Conservation (phyloP, 2,888 invertebrate genomes). For the Tanytarsus gracilentus region DNA sequence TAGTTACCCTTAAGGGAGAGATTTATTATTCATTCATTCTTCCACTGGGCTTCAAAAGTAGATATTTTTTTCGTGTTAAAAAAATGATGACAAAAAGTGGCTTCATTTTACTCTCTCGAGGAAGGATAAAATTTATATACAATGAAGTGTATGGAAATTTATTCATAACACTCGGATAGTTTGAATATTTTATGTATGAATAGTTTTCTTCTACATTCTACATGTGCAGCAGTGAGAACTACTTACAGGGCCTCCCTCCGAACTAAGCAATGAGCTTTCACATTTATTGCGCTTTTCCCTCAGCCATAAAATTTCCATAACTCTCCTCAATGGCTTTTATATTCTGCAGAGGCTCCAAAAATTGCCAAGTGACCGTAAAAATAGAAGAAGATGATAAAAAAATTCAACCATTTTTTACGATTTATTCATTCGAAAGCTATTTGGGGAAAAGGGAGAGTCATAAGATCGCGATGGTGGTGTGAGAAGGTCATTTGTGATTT, state of each 20-base stretch:
- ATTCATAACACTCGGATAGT: conserved; percentile 23
- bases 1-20: conserved; percentile 1
- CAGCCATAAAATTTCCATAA: conserved; percentile 22
- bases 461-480: not conserved
- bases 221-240: too few species aligned
- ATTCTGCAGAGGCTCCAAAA: not conserved
- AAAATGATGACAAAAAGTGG: not conserved
- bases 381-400: not conserved
- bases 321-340: not conserved
- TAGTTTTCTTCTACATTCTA: conserved; percentile 18
- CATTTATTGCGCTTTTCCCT: conserved; percentile 19
- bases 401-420: not conserved
- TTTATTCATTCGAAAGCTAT: conserved; percentile 3
- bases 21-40: conserved; percentile 23
- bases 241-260: not conserved
- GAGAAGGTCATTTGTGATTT: too few species aligned
- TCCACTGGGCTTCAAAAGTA: not conserved
- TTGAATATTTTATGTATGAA: conserved; percentile 10
- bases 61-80: not conserved
- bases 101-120: not conserved
- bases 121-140: not conserved
- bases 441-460: not conserved
- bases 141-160: conserved; percentile 15
- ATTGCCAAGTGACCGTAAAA: conserved; percentile 26
- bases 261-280: conserved; percentile 1